Evolutionary conservation across 2,797 vertebrate species (phyloP).

Genomic region (Heteromormyrus szaboi): DNA sequence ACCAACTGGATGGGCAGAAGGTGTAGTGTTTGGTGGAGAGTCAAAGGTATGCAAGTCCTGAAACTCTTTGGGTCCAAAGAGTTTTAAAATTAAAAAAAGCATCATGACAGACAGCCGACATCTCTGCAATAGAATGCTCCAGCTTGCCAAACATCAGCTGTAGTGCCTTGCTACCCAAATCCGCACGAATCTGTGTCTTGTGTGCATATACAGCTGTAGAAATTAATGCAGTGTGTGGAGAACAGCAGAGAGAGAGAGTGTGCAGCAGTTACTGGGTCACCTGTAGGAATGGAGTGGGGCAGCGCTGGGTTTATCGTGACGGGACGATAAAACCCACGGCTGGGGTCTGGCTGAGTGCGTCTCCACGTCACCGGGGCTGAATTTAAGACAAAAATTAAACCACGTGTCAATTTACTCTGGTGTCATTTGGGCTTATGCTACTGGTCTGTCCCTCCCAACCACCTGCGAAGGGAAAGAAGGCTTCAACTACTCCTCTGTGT

Average conservation of each 20-base stretch:
- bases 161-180: background rate
- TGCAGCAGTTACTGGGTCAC: constrained; percentile 17
- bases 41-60: background rate
- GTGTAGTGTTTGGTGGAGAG: background rate
- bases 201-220: background rate
- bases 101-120: background rate
- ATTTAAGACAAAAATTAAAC: constrained; percentile 21
- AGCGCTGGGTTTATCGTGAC: constrained; percentile 13
- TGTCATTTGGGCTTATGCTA: background rate
- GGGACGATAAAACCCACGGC: constrained; percentile 14
- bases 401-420: background rate
- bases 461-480: background rate
- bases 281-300: constrained; percentile 14
- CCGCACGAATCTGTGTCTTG: background rate
- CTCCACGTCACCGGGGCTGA: constrained; percentile 29
- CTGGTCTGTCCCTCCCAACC: background rate
- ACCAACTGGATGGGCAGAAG: background rate
- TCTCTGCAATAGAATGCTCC: background rate
- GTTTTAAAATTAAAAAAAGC: background rate
- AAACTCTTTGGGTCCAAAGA: background rate
- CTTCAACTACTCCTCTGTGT: background rate
- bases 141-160: background rate
- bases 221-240: constrained; percentile 17
- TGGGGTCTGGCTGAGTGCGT: constrained; percentile 17
- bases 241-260: constrained; percentile 3